Conservation (phyloP, 2,888 invertebrate species). For the Nyleta sp. region DNA sequence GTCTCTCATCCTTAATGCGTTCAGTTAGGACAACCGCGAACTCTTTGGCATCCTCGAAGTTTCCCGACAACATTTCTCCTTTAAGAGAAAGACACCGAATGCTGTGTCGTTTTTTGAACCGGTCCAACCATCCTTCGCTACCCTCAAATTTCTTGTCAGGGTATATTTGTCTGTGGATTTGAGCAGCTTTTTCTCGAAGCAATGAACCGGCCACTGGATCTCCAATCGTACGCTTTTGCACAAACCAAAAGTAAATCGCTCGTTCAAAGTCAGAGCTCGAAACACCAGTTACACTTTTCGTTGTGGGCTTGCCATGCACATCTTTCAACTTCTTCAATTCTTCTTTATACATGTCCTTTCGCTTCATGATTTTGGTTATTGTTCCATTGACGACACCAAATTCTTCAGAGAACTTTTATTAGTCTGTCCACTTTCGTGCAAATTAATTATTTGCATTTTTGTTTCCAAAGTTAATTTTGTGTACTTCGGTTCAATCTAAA, state of each 20-base stretch:
- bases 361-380: conserved; percentile 9
- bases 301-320: not conserved
- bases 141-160: not conserved
- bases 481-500: not conserved
- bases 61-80: not conserved
- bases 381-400: conserved; percentile 17
- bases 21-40: not conserved
- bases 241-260: conserved; percentile 17
- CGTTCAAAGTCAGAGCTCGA: conserved; percentile 5
- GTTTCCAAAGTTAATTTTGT: not conserved
- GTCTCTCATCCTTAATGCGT: not conserved
- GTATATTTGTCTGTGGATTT: not conserved
- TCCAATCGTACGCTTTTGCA: conserved; percentile 7
- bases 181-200: conserved; percentile 3
- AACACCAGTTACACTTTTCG: not conserved
- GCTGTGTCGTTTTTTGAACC: not conserved
- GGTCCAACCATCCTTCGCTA: not conserved
- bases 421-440: conserved; percentile 1
- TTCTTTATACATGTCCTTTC: conserved; percentile 7
- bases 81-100: not conserved
- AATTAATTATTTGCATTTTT: conserved; percentile 6
- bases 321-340: not conserved
- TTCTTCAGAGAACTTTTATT: conserved; percentile 6
- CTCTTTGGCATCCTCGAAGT: not conserved
- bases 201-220: conserved; percentile 13